These are phyloP conservation scores for Etia nguti DNA, from an alignment of 2,113 vertebrate genomes.

Conservation along the genomic window DNA sequence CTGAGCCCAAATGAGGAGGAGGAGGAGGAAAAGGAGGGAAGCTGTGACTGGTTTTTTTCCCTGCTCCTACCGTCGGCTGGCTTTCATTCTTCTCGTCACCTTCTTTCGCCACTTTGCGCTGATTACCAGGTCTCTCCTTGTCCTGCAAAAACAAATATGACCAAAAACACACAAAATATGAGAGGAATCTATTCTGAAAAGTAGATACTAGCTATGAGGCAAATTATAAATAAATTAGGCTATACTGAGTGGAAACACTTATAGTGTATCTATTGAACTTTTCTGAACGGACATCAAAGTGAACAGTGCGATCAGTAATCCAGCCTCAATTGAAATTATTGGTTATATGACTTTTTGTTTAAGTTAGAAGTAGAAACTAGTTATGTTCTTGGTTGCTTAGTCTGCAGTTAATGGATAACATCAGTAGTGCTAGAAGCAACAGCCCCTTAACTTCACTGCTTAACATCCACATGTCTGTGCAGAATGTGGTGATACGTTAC, in stretches of 20 bases:
- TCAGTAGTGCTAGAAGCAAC: not conserved
- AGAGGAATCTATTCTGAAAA: not conserved
- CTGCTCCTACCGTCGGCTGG: not conserved
- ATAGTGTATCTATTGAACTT: not conserved
- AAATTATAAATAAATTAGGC: not conserved
- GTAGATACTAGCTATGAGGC: not conserved
- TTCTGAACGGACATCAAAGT: not conserved
- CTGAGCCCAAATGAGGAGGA: not conserved
- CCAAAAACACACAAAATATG: not conserved
- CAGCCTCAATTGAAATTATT: not conserved
- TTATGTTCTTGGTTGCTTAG: not conserved
- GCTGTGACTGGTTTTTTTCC: not conserved
- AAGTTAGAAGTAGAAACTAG: not conserved
- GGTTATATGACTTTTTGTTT: not conserved
- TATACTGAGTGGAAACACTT: not conserved
- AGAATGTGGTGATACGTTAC: too few relatives aligned
- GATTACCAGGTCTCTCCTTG: not conserved
- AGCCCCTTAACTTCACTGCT: too few relatives aligned
- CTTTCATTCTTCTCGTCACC: not conserved
- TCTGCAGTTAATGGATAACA: not conserved
- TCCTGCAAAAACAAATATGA: not conserved
- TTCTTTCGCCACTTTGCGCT: not conserved
- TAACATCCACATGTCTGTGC: too few relatives aligned
- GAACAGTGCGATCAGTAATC: not conserved
- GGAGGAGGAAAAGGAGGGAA: conserved; percentile 4